These are phyloP conservation scores for Drosophila longiperda DNA, from an alignment of 2,888 invertebrate species.

Conservation along the genomic window DNA sequence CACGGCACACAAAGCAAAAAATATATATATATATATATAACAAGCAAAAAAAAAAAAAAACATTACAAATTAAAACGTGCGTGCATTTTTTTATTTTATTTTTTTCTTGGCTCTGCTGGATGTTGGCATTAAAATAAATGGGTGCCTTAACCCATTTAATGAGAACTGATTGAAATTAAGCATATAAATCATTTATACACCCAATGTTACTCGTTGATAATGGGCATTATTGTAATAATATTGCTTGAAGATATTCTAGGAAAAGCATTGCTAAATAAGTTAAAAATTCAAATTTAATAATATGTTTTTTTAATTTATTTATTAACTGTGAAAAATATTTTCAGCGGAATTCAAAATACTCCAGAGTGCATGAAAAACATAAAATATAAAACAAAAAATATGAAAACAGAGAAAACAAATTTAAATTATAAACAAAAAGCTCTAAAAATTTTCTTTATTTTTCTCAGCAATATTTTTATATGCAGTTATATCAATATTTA, in stretches of 20 bases:
- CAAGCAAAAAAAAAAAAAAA: neutral
- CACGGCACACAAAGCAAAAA: slow-evolving; percentile 20
- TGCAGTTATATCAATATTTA: neutral
- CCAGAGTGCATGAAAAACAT: neutral
- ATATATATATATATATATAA: neutral
- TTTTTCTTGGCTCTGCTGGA: neutral
- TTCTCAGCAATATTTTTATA: neutral
- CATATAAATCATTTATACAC: slow-evolving; percentile 38
- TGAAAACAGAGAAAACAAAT: neutral
- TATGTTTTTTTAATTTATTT: neutral
- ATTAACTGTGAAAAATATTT: neutral
- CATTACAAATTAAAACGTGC: slow-evolving; percentile 44
- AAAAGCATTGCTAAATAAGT: neutral
- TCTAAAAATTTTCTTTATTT: neutral
- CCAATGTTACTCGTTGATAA: neutral
- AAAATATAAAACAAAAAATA: neutral
- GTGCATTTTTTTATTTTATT: slow-evolving; percentile 22
- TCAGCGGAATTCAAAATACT: neutral
- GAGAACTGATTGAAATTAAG: slow-evolving; percentile 55
- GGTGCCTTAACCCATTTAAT: slow-evolving; percentile 58
- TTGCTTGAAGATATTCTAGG: neutral
- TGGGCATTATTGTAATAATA: neutral
- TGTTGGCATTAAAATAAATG: slow-evolving; percentile 46
- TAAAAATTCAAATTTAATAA: neutral
- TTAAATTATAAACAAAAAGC: neutral